Conservation (phyloP, 1,140 invertebrate genomes). For the Eubasilissa regina region DNA sequence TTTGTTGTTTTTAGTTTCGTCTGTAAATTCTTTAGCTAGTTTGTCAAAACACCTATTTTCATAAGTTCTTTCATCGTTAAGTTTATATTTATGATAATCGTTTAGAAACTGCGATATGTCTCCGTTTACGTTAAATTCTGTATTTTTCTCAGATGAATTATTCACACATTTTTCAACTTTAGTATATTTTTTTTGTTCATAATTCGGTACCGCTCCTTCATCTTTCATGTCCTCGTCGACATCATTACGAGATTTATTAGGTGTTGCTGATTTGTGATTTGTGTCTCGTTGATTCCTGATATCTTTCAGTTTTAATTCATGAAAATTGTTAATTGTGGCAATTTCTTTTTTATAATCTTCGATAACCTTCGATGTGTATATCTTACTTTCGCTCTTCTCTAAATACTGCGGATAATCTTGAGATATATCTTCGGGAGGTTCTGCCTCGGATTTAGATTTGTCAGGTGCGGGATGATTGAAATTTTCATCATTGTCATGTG, state of each 20-base stretch:
- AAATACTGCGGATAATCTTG: conserved; percentile 69
- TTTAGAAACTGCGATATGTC: conserved; percentile 33
- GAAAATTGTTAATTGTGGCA: conserved; percentile 69
- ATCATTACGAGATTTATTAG: neutral
- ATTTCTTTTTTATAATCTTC: conserved; percentile 72
- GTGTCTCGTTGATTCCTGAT: conserved; percentile 63
- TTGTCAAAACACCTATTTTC: conserved; percentile 26
- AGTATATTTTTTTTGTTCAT: conserved; percentile 15
- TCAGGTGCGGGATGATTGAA: neutral
- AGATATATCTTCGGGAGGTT: conserved; percentile 46
- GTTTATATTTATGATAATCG: conserved; percentile 40
- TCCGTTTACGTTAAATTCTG: conserved; percentile 9
- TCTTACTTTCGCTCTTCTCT: conserved; percentile 67
- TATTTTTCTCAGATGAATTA: conserved; percentile 14
- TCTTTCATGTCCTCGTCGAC: conserved; percentile 20
- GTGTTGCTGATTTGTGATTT: conserved; percentile 3
- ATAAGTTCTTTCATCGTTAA: conserved; percentile 14
- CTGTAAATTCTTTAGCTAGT: conserved; percentile 41
- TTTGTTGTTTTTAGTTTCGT: conserved; percentile 4
- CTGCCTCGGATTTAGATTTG: conserved; percentile 20
- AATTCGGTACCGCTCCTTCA: conserved; percentile 13
- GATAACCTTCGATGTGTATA: conserved; percentile 71
- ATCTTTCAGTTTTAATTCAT: conserved; percentile 70
- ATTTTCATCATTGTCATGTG: conserved; percentile 7
- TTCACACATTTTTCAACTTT: neutral